These are phyloP conservation scores for Epinotia ramella DNA, from an alignment of 2,888 invertebrate genomes.

Conservation along the genomic window DNA sequence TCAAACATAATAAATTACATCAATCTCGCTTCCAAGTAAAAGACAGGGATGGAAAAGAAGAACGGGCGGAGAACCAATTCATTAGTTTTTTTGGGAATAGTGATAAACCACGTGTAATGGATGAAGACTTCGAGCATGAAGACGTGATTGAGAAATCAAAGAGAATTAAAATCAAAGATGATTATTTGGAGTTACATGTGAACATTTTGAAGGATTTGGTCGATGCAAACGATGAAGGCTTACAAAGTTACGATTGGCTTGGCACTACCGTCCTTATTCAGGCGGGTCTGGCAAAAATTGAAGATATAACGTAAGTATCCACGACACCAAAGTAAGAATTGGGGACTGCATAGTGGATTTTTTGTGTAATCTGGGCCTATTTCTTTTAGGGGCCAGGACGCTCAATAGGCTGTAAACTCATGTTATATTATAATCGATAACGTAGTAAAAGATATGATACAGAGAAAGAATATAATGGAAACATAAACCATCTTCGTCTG, in stretches of 20 bases:
- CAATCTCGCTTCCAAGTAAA: conserved; percentile 21
- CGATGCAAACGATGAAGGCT: conserved; percentile 52
- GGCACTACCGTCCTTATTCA: conserved; percentile 66
- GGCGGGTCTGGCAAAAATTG: conserved; percentile 62
- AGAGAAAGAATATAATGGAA: too few species aligned
- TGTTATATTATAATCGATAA: too few species aligned
- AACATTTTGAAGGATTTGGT: conserved; percentile 66
- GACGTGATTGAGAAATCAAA: not conserved
- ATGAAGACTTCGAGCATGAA: not conserved
- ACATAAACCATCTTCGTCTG: too few species aligned
- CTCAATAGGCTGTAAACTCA: too few species aligned
- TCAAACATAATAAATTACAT: not conserved
- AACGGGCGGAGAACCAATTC: not conserved
- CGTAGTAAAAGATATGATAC: too few species aligned
- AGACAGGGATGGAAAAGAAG: conserved; percentile 7
- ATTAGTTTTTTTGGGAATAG: not conserved
- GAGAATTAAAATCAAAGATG: conserved; percentile 33
- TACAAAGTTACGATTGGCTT: conserved; percentile 70
- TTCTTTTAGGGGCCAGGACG: too few species aligned
- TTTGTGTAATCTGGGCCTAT: not conserved
- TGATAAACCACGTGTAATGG: not conserved
- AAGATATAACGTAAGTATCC: conserved; percentile 65
- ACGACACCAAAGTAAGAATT: not conserved
- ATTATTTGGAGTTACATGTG: conserved; percentile 53
- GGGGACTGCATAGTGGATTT: not conserved